A percentile compares a stretch with the other conserved stretches of the same genome.
Evolutionary conservation across 2,797 vertebrate genomes (phyloP).

Genomic region (Kryptopterus vitreolus): DNA sequence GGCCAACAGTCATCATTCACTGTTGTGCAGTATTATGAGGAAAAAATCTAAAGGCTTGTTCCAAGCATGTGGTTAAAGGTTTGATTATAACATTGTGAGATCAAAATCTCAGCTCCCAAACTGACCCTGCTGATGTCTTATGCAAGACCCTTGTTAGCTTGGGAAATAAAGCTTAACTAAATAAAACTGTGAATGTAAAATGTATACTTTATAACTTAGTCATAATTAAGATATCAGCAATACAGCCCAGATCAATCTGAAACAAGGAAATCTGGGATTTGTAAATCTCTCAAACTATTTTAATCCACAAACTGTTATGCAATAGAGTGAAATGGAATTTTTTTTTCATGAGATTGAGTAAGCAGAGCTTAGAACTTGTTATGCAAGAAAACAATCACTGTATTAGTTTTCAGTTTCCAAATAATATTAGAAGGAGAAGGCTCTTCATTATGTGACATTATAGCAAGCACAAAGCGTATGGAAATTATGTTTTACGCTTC

Average conservation of each 20-base stretch:
- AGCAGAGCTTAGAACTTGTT: neutral
- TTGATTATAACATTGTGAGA: neutral
- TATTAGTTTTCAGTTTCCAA: neutral
- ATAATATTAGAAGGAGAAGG: neutral
- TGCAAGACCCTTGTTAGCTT: neutral
- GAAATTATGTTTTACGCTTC: no score
- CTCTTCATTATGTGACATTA: neutral
- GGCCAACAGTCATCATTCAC: neutral
- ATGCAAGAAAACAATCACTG: neutral
- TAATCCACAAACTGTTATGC: neutral
- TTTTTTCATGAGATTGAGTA: neutral
- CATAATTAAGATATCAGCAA: neutral
- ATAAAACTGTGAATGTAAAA: neutral
- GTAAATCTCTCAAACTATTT: neutral
- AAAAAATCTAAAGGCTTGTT: neutral
- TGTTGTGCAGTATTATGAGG: neutral
- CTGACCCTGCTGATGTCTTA: neutral
- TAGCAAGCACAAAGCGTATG: no score
- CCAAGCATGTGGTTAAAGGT: neutral
- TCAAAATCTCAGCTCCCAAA: neutral
- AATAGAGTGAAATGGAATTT: neutral
- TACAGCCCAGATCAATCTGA: neutral
- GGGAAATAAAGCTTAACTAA: neutral
- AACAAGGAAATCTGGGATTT: neutral
- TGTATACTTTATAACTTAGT: neutral